Evolutionary conservation across 2,113 vertebrate species (phyloP).

Genomic region (Daphoenositta chrysoptera): DNA sequence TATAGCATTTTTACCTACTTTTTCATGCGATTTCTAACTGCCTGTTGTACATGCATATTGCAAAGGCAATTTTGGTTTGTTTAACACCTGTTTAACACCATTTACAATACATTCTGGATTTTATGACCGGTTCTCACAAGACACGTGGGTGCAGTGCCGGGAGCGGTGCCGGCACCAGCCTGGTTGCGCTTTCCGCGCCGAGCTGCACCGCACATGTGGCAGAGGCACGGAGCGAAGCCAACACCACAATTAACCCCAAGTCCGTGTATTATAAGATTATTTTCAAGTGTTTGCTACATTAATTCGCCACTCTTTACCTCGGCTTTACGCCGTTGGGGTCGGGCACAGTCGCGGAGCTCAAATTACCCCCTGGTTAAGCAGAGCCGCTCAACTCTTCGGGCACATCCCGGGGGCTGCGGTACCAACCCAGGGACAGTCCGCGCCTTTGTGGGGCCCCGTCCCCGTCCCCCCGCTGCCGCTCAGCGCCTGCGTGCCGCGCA

Average conservation of each 20-base stretch:
- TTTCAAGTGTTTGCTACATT: background rate
- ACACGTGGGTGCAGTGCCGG: background rate
- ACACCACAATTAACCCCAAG: background rate
- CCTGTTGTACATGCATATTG: background rate
- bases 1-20: background rate
- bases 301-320: background rate
- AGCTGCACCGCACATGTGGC: background rate
- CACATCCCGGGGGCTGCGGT: background rate
- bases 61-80: background rate
- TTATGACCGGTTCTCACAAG: background rate
- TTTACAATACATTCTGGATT: background rate
- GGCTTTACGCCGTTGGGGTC: background rate
- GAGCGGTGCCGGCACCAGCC: background rate
- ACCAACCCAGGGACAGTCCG: background rate
- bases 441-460: background rate
- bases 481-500: constrained; percentile 70
- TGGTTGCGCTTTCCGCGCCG: background rate
- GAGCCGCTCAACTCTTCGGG: background rate
- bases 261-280: background rate
- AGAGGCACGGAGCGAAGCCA: background rate
- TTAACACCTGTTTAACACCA: background rate
- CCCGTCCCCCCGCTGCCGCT: background rate
- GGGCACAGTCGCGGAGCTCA: background rate
- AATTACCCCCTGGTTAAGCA: background rate
- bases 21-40: background rate